Evolutionary conservation across 2,888 invertebrate genomes (phyloP).

Genomic region (Eremobia ochroleuca): DNA sequence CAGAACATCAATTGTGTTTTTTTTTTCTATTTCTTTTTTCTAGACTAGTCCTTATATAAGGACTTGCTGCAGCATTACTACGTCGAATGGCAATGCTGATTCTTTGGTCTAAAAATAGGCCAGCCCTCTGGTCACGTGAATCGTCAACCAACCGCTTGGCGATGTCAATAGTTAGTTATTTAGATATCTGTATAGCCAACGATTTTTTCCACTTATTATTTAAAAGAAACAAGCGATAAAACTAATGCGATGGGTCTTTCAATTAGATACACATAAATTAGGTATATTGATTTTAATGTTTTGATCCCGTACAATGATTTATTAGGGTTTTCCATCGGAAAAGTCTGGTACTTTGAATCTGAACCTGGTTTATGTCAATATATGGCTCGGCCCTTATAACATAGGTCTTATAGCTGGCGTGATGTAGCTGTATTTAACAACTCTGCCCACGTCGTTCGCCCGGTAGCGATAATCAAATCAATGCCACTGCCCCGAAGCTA

Average conservation of each 20-base stretch:
- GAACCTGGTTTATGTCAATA: neutral
- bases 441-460: neutral
- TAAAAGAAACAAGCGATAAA: neutral
- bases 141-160: too few species aligned
- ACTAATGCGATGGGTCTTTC: neutral
- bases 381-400: neutral
- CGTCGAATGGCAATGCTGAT: too few species aligned
- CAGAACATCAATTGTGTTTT: too few species aligned
- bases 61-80: too few species aligned
- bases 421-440: neutral
- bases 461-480: neutral
- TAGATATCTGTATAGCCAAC: too few species aligned
- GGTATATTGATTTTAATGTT: neutral
- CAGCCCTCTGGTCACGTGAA: too few species aligned
- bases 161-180: too few species aligned
- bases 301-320: neutral
- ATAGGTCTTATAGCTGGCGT: neutral
- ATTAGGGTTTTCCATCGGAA: neutral
- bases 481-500: neutral
- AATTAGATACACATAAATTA: neutral
- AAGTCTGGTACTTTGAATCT: neutral
- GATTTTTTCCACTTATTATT: neutral
- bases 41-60: too few species aligned
- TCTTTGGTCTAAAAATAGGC: too few species aligned
- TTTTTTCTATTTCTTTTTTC: too few species aligned